Conservation (phyloP, 2,113 vertebrate genomes). For the Saguinus imperator region DNA sequence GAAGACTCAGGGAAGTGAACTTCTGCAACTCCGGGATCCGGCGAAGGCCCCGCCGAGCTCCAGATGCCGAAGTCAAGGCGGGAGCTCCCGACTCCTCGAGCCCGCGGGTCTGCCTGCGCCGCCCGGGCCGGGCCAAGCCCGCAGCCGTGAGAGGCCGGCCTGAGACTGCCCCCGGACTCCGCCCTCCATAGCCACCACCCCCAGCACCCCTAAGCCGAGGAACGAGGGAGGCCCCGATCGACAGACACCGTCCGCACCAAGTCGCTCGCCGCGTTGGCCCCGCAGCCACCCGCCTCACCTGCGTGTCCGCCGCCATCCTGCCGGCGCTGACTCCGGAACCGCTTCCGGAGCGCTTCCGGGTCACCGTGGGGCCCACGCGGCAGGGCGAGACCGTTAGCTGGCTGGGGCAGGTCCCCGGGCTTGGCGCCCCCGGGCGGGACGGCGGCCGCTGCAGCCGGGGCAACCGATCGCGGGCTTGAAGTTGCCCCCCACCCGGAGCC, state of each 20-base stretch:
- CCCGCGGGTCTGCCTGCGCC: background rate
- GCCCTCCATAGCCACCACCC: background rate
- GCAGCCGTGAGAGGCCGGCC: background rate
- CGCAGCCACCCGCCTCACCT: slow-evolving; percentile 87
- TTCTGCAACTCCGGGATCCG: background rate
- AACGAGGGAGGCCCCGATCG: background rate
- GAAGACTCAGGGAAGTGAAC: background rate
- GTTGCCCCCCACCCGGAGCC: background rate
- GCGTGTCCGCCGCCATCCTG: slow-evolving; percentile 98
- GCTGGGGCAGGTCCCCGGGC: background rate
- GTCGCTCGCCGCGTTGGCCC: background rate
- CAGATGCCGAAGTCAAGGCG: background rate
- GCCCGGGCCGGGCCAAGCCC: background rate
- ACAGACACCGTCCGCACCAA: background rate
- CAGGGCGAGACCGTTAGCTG: background rate
- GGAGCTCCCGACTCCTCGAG: background rate
- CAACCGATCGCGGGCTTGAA: background rate
- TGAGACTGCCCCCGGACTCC: background rate
- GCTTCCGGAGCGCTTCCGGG: slow-evolving; percentile 82
- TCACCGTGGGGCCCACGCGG: slow-evolving; percentile 48
- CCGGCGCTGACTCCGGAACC: slow-evolving; percentile 90
- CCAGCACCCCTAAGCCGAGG: rapidly evolving
- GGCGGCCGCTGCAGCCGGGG: background rate
- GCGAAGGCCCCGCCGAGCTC: background rate
- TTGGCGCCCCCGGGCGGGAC: slow-evolving; percentile 11